Evolutionary conservation across 2,113 vertebrate species (phyloP).

Genomic region (Antechinus stuartii): DNA sequence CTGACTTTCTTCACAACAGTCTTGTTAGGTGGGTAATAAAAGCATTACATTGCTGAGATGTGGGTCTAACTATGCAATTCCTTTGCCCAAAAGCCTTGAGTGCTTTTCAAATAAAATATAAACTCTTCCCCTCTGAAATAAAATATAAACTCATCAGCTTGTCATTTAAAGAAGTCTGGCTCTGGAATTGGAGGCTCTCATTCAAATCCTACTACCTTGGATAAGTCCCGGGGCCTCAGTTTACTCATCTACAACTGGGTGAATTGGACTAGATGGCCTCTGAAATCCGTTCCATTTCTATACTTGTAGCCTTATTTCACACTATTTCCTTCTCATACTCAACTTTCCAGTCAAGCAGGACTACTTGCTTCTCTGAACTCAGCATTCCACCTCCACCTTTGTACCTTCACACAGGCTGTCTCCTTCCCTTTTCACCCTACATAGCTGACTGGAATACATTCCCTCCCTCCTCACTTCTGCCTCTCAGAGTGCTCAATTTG

Average conservation of each 20-base stretch:
- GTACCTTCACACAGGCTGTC: background rate
- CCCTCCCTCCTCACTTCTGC: background rate
- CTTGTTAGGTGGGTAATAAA: too few species aligned
- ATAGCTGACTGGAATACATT: background rate
- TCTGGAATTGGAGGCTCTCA: background rate
- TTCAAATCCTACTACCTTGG: background rate
- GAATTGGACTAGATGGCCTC: background rate
- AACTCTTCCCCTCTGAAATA: background rate
- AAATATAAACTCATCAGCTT: background rate
- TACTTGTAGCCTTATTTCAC: background rate
- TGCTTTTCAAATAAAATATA: background rate
- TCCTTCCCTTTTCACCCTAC: background rate
- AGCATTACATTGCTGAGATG: background rate
- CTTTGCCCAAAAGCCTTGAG: background rate
- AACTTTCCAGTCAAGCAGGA: background rate
- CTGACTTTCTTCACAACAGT: background rate
- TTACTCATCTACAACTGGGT: background rate
- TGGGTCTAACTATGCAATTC: background rate
- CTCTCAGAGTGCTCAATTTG: background rate
- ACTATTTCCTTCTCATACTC: background rate
- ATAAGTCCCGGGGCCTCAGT: background rate
- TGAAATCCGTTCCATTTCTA: background rate
- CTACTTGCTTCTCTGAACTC: background rate
- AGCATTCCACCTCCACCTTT: background rate
- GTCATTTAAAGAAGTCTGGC: background rate